These are phyloP conservation scores for Phyllostomus discolor DNA, from an alignment of 2,113 vertebrate species.

Conservation along the genomic window DNA sequence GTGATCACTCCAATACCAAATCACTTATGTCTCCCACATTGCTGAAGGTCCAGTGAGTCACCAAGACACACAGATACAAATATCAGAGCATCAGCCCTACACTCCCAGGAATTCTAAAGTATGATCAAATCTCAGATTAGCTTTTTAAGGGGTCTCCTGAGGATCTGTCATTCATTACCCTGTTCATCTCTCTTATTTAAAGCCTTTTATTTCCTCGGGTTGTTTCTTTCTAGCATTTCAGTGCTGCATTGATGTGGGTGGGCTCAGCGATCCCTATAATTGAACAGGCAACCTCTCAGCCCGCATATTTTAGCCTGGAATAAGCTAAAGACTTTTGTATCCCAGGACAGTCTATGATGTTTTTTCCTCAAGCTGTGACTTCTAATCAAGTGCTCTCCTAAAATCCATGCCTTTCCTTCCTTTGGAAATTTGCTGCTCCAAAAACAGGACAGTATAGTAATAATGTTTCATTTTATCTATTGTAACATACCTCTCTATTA, in stretches of 20 bases:
- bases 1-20: background rate
- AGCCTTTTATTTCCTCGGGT: background rate
- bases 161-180: background rate
- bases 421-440: background rate
- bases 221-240: background rate
- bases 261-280: background rate
- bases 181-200: background rate
- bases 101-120: background rate
- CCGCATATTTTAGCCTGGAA: background rate
- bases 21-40: background rate
- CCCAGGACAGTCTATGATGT: background rate
- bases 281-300: background rate
- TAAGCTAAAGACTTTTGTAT: background rate
- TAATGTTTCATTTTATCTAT: background rate
- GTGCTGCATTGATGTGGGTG: background rate
- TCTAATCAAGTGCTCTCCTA: background rate
- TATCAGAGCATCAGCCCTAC: background rate
- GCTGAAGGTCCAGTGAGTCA: background rate
- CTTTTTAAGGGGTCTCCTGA: background rate
- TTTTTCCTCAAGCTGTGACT: background rate
- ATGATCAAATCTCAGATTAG: background rate
- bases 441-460: background rate
- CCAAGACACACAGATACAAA: background rate
- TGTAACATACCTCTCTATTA: background rate
- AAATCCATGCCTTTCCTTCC: background rate